These are phyloP conservation scores for Siderastrea radians DNA, from an alignment of 92 coral and sea anemone genomes.

Conservation along the genomic window DNA sequence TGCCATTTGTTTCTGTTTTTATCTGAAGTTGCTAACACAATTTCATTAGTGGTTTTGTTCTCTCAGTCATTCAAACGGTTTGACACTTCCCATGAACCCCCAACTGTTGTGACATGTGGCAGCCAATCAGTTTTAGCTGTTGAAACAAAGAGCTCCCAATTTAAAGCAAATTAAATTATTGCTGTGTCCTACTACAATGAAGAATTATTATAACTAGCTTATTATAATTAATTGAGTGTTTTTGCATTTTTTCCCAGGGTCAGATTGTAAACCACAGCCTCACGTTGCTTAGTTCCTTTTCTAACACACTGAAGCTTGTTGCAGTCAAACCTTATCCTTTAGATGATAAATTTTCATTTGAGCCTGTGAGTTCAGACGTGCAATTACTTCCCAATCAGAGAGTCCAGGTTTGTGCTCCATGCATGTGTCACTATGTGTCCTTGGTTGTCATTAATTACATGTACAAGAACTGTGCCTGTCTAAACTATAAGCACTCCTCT, in stretches of 20 bases:
- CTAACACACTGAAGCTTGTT: conserved; percentile 83
- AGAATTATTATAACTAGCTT: neutral
- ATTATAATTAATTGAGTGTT: neutral
- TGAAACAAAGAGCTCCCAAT: too few relatives aligned
- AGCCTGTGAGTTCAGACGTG: conserved; percentile 59
- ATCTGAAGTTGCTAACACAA: too few relatives aligned
- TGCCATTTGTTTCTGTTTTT: too few relatives aligned
- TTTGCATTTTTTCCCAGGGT: conserved; percentile 74
- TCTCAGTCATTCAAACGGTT: too few relatives aligned
- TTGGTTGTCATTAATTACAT: too few relatives aligned
- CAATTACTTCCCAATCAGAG: conserved; percentile 70
- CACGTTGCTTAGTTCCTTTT: conserved; percentile 82
- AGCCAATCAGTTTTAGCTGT: too few relatives aligned
- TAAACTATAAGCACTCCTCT: too few relatives aligned
- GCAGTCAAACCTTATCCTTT: conserved; percentile 77
- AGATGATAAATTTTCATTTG: conserved; percentile 80
- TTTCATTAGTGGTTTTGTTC: too few relatives aligned
- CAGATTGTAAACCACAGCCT: conserved; percentile 76
- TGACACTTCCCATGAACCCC: too few relatives aligned
- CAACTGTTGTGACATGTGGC: too few relatives aligned
- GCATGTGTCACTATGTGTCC: neutral
- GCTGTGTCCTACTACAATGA: neutral
- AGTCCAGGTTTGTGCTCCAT: conserved; percentile 64
- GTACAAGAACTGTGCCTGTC: too few relatives aligned
- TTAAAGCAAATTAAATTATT: too few relatives aligned